phyloP scores from a whole-genome alignment of 2,888 invertebrate species.

The Danaus chrysippus region DNA sequence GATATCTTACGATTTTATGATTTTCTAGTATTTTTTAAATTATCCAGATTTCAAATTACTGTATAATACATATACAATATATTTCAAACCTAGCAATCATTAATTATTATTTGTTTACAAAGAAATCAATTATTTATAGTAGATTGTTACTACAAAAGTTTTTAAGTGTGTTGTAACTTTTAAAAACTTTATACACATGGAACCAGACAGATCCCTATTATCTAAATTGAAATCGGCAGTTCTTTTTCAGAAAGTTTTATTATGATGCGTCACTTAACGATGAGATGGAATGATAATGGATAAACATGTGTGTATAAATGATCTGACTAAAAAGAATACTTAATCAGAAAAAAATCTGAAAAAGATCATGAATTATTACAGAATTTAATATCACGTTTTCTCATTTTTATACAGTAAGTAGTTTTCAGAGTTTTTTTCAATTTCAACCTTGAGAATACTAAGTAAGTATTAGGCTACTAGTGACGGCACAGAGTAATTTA shows the following conservation, averaged over 20 bases:
- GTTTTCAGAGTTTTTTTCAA: no score
- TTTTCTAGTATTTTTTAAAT: slow-evolving; percentile 4
- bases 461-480: no score
- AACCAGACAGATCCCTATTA: slow-evolving; percentile 6
- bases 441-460: no score
- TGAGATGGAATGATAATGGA: slow-evolving; percentile 11
- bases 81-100: not conserved
- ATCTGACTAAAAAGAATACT: no score
- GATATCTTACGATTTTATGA: not conserved
- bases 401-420: no score
- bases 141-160: not conserved
- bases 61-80: not conserved
- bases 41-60: not conserved
- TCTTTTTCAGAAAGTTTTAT: slow-evolving; percentile 5
- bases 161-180: no score
- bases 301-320: no score
- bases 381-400: no score
- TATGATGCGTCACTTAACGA: slow-evolving; percentile 19
- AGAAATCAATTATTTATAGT: not conserved
- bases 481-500: slow-evolving; percentile 51
- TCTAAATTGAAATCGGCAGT: slow-evolving; percentile 15
- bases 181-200: no score
- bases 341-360: no score
- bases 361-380: no score
- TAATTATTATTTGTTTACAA: not conserved